Evolutionary conservation across 1,140 invertebrate species (phyloP), one percentile per base, ranked within the genome.

Genomic region (Drosophila pseudoananassae): DNA sequence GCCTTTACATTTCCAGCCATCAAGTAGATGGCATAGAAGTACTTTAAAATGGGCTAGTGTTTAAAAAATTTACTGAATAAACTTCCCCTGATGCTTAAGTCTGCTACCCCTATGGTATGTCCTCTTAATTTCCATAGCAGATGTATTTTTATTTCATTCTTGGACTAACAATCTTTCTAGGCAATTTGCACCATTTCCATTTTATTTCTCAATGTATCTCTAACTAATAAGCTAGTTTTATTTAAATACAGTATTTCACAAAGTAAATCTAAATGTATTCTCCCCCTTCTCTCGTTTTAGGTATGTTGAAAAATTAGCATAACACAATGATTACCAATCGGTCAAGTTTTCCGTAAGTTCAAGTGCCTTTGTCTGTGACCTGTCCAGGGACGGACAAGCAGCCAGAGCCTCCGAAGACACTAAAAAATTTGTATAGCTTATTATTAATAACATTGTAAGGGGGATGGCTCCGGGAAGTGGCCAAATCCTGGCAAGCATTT

Each of bases 361-460:
- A 89, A 58, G 75, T 54, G 45, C 40, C 72, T 54, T 75, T 66
- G 60, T 76, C 40, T 12, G 10, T 1, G 15, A 43, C 40, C 33
- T 33, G 53, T 43, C 50, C 70, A 20, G 29, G 14, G 52, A 17
- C 17, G 25, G 25, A 27, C 25, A 6, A 27, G 25, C 25, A 46
- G 47, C 31, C 56, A 25, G n/a, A 31, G 27, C 40, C 33, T 50
- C 57, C 53, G 52, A 54, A 74, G 82, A 90, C 85, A 84, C 59
- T 85, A 64, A 89, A 80, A 89, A 89, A 89, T 89, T 89, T 90
- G 85, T 89, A 90, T 90, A 87, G 85, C 85, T 90, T 90, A 90
- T 90, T 90, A 90, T 90, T 90, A 90, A 90, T 90, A 90, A 90
- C 85, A 85, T 82, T 90, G 87, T 80, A 80, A 89, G 85, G 68